Evolutionary conservation across 2,797 vertebrate species (phyloP), one percentile per base, ranked within the genome.

Genomic region (Sebastes itinus): DNA sequence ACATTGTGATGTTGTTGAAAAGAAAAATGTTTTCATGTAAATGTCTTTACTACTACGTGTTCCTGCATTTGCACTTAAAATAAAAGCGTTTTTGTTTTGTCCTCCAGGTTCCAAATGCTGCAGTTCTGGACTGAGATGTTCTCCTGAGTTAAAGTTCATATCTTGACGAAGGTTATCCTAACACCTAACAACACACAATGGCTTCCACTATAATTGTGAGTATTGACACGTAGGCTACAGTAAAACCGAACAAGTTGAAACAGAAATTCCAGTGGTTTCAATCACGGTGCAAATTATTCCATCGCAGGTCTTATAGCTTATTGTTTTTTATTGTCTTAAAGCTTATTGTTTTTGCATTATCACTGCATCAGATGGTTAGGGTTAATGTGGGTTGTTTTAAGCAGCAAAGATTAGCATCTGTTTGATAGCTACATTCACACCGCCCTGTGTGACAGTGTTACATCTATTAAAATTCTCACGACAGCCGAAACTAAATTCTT

Each of bases 141-240:
- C 64, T 75, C 69, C 65, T 93, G 88, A 92, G 58, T 81, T 78
- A 28, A 89, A 87, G 76, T 61, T 87, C 67, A 54, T 32, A 70
- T 70, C 72, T 56, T 38, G 61, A 85, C 56, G 0, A 72, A 80
- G 70, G 33, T 27, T 78, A 85, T 82, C 42, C 70, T 59, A 46
- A 86, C 72, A n/a, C 4, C 74, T 16, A 63, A 78, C 63, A 30
- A 33, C 11, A 66, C 84, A 95, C 78, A 80, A 99, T 99, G 98
- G 96, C 98, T 13, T 91, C 96, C 70, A 96, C 97, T 82, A 99
- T 99, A 86, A 97, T 97, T 89, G 98, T 99, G 92, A 98, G 98
- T 98, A 81, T 56, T 10, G 5, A 2, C 6, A 7, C 10, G 10
- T 46, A 46, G 42, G 42, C 42, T 6, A n/a, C 16, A 5, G 4